Conservation (phyloP, 2,888 invertebrate species). For the Lypha dubia region DNA sequence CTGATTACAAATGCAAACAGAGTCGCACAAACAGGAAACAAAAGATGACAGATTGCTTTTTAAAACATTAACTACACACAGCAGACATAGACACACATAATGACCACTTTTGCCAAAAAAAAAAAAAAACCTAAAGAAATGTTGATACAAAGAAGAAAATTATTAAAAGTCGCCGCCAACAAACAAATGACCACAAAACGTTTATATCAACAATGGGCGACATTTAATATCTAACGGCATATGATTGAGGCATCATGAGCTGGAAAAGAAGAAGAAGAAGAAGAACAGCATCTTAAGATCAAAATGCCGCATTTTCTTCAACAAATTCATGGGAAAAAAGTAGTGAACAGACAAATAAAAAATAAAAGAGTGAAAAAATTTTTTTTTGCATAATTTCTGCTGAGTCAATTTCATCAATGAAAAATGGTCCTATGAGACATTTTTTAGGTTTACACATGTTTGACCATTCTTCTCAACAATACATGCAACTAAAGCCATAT, state of each 20-base stretch:
- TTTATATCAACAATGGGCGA: constrained; percentile 60
- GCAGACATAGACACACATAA: background rate
- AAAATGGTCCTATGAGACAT: constrained; percentile 4
- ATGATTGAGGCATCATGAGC: constrained; percentile 63
- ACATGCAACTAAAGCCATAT: constrained; percentile 35
- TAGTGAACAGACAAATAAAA: constrained; percentile 4
- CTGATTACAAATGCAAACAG: constrained; percentile 54
- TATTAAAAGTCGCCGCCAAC: constrained; percentile 53
- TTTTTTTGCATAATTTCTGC: constrained; percentile 68
- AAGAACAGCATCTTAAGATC: constrained; percentile 41
- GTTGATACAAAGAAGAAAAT: background rate
- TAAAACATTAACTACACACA: constrained; percentile 3
- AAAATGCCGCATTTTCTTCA: constrained; percentile 34
- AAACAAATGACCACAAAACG: constrained; percentile 67
- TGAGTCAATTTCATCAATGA: constrained; percentile 70
- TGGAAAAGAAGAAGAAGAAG: no score
- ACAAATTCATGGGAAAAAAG: constrained; percentile 37
- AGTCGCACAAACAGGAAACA: constrained; percentile 38
- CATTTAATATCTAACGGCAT: constrained; percentile 54
- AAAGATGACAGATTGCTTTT: constrained; percentile 41
- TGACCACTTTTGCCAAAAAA: constrained; percentile 44
- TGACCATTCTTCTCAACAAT: background rate
- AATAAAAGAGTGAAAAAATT: background rate
- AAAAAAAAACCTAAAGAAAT: background rate
- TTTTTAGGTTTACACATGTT: constrained; percentile 13